Percentiles rank a stretch among this genome's conserved stretches.
phyloP scores from a whole-genome alignment of 1,140 invertebrate genomes.

The Pogonognathellus flavescens region DNA sequence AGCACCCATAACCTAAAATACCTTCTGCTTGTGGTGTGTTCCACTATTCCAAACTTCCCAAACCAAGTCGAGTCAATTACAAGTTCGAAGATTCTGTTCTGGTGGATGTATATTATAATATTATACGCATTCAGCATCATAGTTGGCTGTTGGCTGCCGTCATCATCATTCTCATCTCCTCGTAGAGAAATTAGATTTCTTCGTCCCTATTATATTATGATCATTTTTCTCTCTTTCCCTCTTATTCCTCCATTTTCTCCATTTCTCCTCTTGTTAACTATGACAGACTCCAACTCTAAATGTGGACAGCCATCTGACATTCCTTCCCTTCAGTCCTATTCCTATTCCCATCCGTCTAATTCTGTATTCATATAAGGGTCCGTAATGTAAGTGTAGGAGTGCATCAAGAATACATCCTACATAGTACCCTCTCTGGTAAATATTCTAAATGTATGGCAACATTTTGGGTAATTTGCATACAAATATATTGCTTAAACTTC shows the following conservation, averaged over 20 bases:
- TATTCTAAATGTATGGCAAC: too few relatives aligned
- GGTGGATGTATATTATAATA: not conserved
- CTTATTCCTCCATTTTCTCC: conserved; percentile 6
- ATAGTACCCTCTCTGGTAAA: too few relatives aligned
- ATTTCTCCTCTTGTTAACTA: conserved; percentile 27
- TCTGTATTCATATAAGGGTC: not conserved
- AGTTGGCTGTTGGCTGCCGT: not conserved
- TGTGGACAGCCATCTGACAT: not conserved
- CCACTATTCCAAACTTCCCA: not conserved
- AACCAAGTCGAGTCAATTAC: conserved; percentile 43
- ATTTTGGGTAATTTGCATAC: too few relatives aligned
- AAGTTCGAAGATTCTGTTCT: not conserved
- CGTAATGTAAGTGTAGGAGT: too few relatives aligned
- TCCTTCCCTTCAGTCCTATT: not conserved
- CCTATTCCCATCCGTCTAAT: not conserved
- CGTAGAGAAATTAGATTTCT: conserved; percentile 27
- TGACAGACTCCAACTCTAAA: not conserved
- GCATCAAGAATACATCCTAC: too few relatives aligned
- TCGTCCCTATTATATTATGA: conserved; percentile 39
- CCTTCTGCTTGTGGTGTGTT: not conserved
- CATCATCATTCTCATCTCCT: conserved; percentile 41
- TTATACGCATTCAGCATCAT: conserved; percentile 1
- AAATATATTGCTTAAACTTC: too few relatives aligned
- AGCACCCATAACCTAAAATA: too few relatives aligned
- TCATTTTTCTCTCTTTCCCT: conserved; percentile 37